phyloP scores from a whole-genome alignment of 2,113 vertebrate genomes.

The Colius striatus region DNA sequence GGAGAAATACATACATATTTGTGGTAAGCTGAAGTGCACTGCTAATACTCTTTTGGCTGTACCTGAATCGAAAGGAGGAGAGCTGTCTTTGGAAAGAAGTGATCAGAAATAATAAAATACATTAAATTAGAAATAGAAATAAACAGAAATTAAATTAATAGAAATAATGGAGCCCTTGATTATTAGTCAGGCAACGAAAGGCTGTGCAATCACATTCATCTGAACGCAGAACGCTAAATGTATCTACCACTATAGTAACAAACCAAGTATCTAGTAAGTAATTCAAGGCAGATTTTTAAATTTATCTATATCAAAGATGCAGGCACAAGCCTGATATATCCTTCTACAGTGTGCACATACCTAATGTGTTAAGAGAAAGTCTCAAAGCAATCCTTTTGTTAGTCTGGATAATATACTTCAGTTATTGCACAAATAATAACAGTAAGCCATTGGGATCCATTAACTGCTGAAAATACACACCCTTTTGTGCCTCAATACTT shows the following conservation, averaged over 20 bases:
- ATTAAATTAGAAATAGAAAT: not conserved
- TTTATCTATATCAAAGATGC: not conserved
- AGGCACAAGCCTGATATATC: not conserved
- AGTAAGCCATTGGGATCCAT: not conserved
- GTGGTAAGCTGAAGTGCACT: not conserved
- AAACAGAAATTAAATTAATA: not conserved
- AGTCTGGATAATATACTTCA: not conserved
- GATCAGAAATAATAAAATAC: not conserved
- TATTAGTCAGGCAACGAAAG: not conserved
- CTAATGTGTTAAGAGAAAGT: not conserved
- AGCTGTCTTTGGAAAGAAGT: not conserved
- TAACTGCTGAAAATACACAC: not conserved
- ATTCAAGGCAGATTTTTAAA: not conserved
- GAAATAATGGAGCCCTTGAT: not conserved
- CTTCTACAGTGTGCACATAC: not conserved
- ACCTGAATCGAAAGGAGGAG: not conserved
- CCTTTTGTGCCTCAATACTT: not conserved
- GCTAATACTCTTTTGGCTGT: not conserved
- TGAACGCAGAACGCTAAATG: not conserved
- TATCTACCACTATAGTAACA: not conserved
- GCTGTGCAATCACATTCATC: not conserved
- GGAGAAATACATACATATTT: not conserved
- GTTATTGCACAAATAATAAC: not conserved
- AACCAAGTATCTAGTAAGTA: not conserved
- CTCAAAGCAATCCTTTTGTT: not conserved